Percentiles rank a stretch among this genome's conserved stretches.
Conservation (phyloP, 2,797 vertebrate genomes). For the Anolis apletophallus region DNA sequence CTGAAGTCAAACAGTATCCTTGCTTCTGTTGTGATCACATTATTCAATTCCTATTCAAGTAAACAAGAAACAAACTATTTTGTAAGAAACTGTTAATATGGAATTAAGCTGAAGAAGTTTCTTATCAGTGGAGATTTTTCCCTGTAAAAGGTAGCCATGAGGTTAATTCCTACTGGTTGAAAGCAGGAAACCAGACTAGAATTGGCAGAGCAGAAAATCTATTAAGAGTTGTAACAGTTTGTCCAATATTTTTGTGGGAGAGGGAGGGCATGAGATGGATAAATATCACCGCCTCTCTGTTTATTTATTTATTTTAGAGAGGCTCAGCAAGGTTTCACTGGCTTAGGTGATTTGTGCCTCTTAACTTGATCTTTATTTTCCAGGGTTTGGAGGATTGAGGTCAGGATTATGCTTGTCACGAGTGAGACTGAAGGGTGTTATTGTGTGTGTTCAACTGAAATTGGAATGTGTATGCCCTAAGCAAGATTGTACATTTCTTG, state of each 20-base stretch:
- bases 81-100: constrained; percentile 18
- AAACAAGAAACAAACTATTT: not conserved
- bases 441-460: constrained; percentile 54
- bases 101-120: not conserved
- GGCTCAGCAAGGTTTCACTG: constrained; percentile 31
- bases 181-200: constrained; percentile 33
- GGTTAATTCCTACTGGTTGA: constrained; percentile 26
- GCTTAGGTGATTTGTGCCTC: constrained; percentile 38
- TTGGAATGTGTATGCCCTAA: constrained; percentile 27
- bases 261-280: not conserved
- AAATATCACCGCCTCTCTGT: constrained; percentile 5
- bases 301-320: not conserved
- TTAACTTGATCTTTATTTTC: constrained; percentile 45
- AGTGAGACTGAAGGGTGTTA: constrained; percentile 46
- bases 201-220: constrained; percentile 32
- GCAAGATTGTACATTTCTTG: constrained; percentile 40
- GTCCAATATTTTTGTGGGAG: not conserved
- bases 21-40: not conserved
- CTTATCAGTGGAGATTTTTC: not conserved
- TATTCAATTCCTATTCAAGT: not conserved
- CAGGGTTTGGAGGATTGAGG: constrained; percentile 19
- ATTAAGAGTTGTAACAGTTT: constrained; percentile 19
- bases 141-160: not conserved
- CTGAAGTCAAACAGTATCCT: not conserved
- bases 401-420: constrained; percentile 44